A percentile compares a stretch with the other conserved stretches of the same genome.
Conservation (phyloP, 2,888 invertebrate genomes). For the Caenorhabditis sp. region DNA sequence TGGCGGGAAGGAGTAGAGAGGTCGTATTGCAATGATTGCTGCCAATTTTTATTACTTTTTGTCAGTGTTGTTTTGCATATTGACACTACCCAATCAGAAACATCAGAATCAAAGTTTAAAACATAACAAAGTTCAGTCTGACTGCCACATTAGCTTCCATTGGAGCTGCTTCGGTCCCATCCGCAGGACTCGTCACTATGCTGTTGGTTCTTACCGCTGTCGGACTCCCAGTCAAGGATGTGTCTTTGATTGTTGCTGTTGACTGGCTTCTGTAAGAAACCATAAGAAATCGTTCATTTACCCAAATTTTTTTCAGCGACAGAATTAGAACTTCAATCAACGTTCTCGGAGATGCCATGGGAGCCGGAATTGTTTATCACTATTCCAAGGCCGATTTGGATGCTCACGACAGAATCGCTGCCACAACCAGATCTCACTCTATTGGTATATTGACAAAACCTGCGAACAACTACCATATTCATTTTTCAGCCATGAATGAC, state of each 20-base stretch:
- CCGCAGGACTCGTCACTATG: conserved; percentile 83
- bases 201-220: conserved; percentile 85
- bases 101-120: conserved; percentile 9
- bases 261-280: conserved; percentile 85
- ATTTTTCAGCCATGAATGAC: conserved; percentile 60
- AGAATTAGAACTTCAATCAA: conserved; percentile 86
- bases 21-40: conserved; percentile 20
- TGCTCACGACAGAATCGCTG: conserved; percentile 67
- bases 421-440: conserved; percentile 61
- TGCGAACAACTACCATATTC: neutral
- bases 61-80: neutral
- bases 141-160: conserved; percentile 97
- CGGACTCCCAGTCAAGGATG: conserved; percentile 85
- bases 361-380: conserved; percentile 86
- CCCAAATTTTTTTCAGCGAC: conserved; percentile 84
- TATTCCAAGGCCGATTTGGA: conserved; percentile 83
- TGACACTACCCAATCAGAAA: neutral
- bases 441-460: conserved; percentile 27
- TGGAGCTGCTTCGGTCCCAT: conserved; percentile 94
- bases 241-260: conserved; percentile 85
- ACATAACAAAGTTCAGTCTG: conserved; percentile 86
- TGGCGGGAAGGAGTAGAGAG: neutral
- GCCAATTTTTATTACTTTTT: conserved; percentile 18
- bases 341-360: conserved; percentile 86
- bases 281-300: no score